A percentile compares a stretch with the other conserved stretches of the same genome.
Evolutionary conservation across 2,888 invertebrate genomes (phyloP).

Genomic region (Neoaliturus tenellus): DNA sequence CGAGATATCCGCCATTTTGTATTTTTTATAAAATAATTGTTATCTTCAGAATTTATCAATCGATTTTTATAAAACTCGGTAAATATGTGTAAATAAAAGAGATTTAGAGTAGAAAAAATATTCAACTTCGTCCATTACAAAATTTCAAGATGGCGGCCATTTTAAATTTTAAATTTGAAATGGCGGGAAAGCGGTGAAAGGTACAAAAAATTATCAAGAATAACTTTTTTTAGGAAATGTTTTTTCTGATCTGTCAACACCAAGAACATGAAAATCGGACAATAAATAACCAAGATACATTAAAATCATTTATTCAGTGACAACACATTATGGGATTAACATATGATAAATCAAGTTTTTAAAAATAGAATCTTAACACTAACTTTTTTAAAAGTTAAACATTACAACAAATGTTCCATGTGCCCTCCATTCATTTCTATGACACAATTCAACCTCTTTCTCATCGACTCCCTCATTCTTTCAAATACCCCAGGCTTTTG

Average conservation of each 20-base stretch:
- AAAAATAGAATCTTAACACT: not conserved
- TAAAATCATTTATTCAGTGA: not conserved
- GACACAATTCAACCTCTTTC: conserved; percentile 28
- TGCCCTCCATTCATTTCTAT: not conserved
- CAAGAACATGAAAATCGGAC: not conserved
- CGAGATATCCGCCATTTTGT: no score
- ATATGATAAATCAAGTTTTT: not conserved
- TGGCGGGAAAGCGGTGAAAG: not conserved
- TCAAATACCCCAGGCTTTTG: conserved; percentile 57
- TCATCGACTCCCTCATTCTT: conserved; percentile 33
- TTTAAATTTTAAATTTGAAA: not conserved
- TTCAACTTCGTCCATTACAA: not conserved
- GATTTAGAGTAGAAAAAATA: not conserved
- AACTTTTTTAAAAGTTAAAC: conserved; percentile 14
- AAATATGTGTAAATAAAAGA: no score
- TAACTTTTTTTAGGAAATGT: no score
- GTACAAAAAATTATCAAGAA: not conserved
- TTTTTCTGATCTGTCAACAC: no score
- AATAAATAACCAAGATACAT: not conserved
- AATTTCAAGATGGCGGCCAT: not conserved
- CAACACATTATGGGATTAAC: conserved; percentile 12
- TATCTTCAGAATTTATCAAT: no score
- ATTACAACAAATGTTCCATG: conserved; percentile 15
- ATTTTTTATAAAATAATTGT: no score
- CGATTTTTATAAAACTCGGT: no score